Evolutionary conservation across 2,888 invertebrate species (phyloP).

Genomic region (Apantesis nais): DNA sequence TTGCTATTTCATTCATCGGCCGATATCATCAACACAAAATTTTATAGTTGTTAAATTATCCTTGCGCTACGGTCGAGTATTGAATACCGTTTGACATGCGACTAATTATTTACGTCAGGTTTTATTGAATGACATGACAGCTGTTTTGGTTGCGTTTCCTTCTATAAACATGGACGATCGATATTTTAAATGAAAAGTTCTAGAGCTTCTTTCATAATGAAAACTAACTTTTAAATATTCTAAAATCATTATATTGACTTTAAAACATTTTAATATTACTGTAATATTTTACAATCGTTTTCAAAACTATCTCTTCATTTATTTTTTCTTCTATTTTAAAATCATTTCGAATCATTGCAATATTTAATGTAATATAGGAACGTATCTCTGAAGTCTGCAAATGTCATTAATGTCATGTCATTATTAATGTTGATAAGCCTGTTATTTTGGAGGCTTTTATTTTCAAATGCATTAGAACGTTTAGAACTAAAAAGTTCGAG

Average conservation of each 20-base stretch:
- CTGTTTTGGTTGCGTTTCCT: conserved; percentile 36
- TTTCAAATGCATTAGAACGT: background rate
- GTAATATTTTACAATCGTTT: too few species aligned
- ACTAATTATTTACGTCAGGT: conserved; percentile 33
- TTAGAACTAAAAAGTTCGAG: background rate
- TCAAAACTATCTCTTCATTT: background rate
- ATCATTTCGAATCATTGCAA: background rate
- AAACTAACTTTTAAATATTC: background rate
- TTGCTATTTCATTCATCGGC: conserved; percentile 50
- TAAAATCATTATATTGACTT: too few species aligned
- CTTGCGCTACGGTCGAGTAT: conserved; percentile 37
- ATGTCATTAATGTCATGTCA: conserved; percentile 5
- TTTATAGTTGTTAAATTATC: conserved; percentile 35
- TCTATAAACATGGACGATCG: background rate
- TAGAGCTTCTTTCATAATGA: background rate
- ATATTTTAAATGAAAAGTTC: background rate
- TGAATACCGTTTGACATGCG: conserved; percentile 39
- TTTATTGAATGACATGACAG: conserved; percentile 39
- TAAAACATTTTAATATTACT: too few species aligned
- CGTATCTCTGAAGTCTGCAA: background rate
- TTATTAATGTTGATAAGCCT: background rate
- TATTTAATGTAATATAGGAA: background rate
- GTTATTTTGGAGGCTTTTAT: background rate
- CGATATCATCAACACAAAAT: conserved; percentile 36
- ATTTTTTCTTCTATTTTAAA: background rate